phyloP scores from a whole-genome alignment of 1,140 invertebrate species.

The Oryctes rhinoceros region DNA sequence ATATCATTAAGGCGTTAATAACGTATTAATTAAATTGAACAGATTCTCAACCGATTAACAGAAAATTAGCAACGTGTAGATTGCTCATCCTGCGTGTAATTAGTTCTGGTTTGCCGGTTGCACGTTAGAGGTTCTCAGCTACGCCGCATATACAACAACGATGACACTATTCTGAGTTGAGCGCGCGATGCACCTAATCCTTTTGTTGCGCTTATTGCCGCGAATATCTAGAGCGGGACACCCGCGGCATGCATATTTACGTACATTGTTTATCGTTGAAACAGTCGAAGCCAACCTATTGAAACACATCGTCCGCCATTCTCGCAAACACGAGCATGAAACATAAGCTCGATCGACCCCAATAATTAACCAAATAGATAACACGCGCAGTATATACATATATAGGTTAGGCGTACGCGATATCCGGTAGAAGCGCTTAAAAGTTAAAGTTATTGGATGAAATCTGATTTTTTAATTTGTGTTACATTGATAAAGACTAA shows the following conservation, averaged over 20 bases:
- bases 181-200: background rate
- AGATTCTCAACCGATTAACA: background rate
- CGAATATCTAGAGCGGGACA: background rate
- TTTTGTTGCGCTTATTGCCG: background rate
- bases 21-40: constrained; percentile 6
- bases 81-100: constrained; percentile 28
- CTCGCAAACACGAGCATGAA: no score
- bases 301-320: no score
- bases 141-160: background rate
- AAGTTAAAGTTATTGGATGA: no score
- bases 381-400: no score
- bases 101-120: constrained; percentile 19
- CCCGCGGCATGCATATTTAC: background rate
- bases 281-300: no score
- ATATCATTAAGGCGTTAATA: background rate
- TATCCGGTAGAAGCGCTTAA: no score
- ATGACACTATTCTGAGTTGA: constrained; percentile 1
- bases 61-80: background rate
- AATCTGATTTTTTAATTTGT: no score
- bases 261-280: background rate
- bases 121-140: background rate
- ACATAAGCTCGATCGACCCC: no score
- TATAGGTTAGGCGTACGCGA: no score
- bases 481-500: no score
- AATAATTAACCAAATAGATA: no score